Conservation (phyloP, 1,140 invertebrate genomes). For the Drosophila busckii region DNA sequence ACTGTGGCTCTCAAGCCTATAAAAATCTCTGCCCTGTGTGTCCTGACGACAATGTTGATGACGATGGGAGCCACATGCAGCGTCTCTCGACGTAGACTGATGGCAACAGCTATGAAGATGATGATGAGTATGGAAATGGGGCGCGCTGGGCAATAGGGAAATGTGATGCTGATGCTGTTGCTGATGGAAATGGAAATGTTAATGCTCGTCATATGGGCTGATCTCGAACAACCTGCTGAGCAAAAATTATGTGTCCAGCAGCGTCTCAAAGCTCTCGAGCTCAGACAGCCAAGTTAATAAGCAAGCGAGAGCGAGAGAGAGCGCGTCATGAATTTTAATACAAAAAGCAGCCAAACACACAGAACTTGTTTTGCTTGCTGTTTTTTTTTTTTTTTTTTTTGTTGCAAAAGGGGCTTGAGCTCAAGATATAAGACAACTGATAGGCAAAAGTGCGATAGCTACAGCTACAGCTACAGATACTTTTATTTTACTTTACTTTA, state of each 20-base stretch:
- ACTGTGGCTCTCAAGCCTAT: slow-evolving; percentile 31
- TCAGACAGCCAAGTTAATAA: not conserved
- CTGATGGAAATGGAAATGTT: slow-evolving; percentile 30
- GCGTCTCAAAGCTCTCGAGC: no score
- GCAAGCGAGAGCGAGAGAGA: not conserved
- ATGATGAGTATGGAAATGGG: slow-evolving; percentile 1
- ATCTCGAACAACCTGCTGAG: slow-evolving; percentile 29
- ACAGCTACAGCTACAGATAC: slow-evolving; percentile 42
- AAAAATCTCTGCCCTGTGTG: slow-evolving; percentile 36
- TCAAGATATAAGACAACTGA: slow-evolving; percentile 36
- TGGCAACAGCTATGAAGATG: slow-evolving; percentile 22
- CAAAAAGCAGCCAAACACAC: no score
- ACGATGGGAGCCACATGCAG: slow-evolving; percentile 21
- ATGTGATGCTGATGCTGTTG: slow-evolving; percentile 7
- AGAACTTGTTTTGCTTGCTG: no score
- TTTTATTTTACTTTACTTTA: slow-evolving; percentile 35
- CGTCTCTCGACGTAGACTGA: no score
- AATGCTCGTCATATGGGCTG: slow-evolving; percentile 30
- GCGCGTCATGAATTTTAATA: slow-evolving; percentile 45
- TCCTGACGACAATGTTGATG: slow-evolving; percentile 39
- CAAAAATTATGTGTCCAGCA: slow-evolving; percentile 4
- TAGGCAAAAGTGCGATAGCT: no score
- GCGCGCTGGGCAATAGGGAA: not conserved
- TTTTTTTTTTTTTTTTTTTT: no score
- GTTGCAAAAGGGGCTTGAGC: no score